Evolutionary conservation across 2,888 invertebrate genomes (phyloP), one percentile per base, ranked within the genome.

Genomic region (Stenurella melanura): DNA sequence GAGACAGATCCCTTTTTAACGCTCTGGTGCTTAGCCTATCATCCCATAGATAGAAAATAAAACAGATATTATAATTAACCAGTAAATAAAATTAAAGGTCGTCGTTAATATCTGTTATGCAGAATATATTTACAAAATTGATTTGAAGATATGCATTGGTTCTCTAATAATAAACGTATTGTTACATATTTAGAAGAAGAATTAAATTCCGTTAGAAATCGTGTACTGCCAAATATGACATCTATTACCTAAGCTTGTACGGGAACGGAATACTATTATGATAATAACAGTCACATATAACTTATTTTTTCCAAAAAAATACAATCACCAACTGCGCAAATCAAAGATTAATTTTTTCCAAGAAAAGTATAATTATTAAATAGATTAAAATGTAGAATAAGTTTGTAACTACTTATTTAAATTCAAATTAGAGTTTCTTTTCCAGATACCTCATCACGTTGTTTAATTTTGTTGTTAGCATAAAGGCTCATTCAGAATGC

Each of bases 151-250:
- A 42, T 42, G 42, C 12, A 0, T 42, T 42, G 42, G 9, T 42
- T 42, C 15, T 42, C 42, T 15, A 42, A 42, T 42, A 42, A 0
- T 42, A 42, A 15, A 15, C 12, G 11, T 42, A 50, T 50, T 15
- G 60, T 60, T 63, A 30, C 61, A 61, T 61, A 61, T 30, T n/a
- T 61, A 12, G 61, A 58, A 9, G 17, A 63, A 63, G 34, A 63
- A 63, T 34, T 17, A 34, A 34, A 17, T 63, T 63, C 61, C 61
- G 34, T 50, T 50, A 50, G 5, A n/a, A 15, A 50, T 6, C n/a
- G n/a, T 50, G n/a, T 50, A 50, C 1, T 50, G 15, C 50, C 50
- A 50, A 50, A 50, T 50, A 50, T 50, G 50, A n/a, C 50, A 50
- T n/a, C 30, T 42, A 42, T 42, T 42, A 42, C 42, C 10, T 42